These are phyloP conservation scores for Myotis brandtii DNA, from an alignment of 2,113 vertebrate genomes.

Conservation along the genomic window DNA sequence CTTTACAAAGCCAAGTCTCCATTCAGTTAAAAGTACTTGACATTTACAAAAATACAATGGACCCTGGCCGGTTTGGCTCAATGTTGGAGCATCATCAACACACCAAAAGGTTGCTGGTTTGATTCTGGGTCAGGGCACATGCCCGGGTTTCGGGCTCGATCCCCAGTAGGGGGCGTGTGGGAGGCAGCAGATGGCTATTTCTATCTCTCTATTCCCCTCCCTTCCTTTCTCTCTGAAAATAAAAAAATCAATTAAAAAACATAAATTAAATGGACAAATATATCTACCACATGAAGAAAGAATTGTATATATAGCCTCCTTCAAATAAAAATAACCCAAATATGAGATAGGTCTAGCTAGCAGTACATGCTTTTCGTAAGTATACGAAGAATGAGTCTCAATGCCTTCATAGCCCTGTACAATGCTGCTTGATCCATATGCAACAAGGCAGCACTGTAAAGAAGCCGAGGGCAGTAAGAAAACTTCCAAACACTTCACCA, in stretches of 20 bases:
- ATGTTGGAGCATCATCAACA: too few species aligned
- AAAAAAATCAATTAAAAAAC: too few species aligned
- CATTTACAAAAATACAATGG: background rate
- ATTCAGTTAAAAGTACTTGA: background rate
- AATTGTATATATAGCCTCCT: background rate
- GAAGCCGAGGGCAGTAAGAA: constrained; percentile 90
- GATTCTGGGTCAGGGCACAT: too few species aligned
- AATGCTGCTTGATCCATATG: constrained; percentile 96
- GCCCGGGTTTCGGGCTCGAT: too few species aligned
- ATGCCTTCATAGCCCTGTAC: constrained; percentile 96
- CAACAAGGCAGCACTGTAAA: constrained; percentile 93
- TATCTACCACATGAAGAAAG: background rate
- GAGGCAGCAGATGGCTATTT: too few species aligned
- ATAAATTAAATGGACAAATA: background rate
- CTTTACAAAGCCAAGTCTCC: background rate
- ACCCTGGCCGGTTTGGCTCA: too few species aligned
- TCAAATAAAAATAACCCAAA: background rate
- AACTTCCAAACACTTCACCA: constrained; percentile 41
- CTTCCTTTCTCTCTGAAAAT: too few species aligned
- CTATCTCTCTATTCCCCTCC: too few species aligned
- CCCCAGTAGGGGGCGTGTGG: too few species aligned
- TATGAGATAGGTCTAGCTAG: background rate
- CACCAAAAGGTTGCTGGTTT: too few species aligned
- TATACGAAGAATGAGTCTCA: constrained; percentile 81
- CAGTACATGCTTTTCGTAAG: too few species aligned